Evolutionary conservation across 2,113 vertebrate genomes (phyloP).

Genomic region (Anolis carolinensis): DNA sequence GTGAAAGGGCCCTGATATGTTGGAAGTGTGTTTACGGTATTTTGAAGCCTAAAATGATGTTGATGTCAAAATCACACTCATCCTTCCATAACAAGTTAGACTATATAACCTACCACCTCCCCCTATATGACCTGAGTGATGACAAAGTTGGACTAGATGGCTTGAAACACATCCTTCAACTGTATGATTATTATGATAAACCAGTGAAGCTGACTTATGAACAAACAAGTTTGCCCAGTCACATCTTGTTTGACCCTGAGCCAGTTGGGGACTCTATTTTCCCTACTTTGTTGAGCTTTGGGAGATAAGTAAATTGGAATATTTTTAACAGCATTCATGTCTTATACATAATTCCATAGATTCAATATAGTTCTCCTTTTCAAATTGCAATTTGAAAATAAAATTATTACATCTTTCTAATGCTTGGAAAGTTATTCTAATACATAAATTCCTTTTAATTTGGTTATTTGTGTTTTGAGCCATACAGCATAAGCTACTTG

Average conservation of each 20-base stretch:
- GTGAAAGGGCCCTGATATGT: no score
- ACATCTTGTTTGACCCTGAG: background rate
- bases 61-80: background rate
- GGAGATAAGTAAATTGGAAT: background rate
- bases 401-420: background rate
- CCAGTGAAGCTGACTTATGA: background rate
- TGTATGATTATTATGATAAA: background rate
- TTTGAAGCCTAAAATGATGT: background rate
- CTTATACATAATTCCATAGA: background rate
- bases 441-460: slow-evolving; percentile 10
- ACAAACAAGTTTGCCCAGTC: background rate
- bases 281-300: background rate
- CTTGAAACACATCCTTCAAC: background rate
- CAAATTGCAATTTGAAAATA: background rate
- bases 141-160: no score
- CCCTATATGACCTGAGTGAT: background rate
- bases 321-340: background rate
- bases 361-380: background rate
- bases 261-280: background rate
- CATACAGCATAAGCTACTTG: slow-evolving; percentile 1
- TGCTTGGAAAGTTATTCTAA: background rate
- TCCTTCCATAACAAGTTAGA: background rate
- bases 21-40: no score
- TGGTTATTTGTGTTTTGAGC: background rate
- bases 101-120: background rate